Base-by-base conservation (phyloP, 2,888 invertebrate genomes). In the Campopleginae sp. region DNA sequence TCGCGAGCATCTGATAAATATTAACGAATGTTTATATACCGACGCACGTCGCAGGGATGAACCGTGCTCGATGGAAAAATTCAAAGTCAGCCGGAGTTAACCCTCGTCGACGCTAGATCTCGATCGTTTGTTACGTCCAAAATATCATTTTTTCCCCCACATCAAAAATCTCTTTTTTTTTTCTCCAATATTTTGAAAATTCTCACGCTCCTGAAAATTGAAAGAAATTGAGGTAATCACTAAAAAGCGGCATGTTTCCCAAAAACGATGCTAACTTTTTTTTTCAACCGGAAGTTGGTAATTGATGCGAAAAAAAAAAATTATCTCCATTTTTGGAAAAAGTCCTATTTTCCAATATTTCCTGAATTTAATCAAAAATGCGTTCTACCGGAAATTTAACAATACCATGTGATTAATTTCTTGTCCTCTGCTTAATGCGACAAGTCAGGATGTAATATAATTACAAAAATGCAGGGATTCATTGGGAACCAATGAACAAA, bases 1-100 rank as follows among this genome's bases (percentile, higher is more conserved):
- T 77, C 66, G 51, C 66, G 23, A 51, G 66, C 10, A 77, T 77
- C 77, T 77, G 77, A 77, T 77, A 77, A 77, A 77, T 77, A 54
- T 66, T 77, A 66, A 54, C 77, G 77, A 66, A 77, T 46, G 44
- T 63, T n/a, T n/a, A 23, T 33, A 63, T 27, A 54, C 27, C 38
- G 66, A 66, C 66, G 66, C 48, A 51, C 38, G 27, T 51, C 48
- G 27, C 23, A 27, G 66, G 77, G 66, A 66, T 27, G 51, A 66
- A 51, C 23, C 38, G 33, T 1, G 2, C 5, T 38, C 44, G 27
- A 75, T 31, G 23, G 31, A 75, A 63, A 61, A 75, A 63, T 76
- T 31, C 65, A 48, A 76, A 66, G 66, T 51, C 76, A 77, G 76
- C 61, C 33, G n/a, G n/a, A 12, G 23, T 33, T n/a, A 17, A 31